phyloP scores from a whole-genome alignment of 2,113 vertebrate species.

The Limnothrissa miodon region DNA sequence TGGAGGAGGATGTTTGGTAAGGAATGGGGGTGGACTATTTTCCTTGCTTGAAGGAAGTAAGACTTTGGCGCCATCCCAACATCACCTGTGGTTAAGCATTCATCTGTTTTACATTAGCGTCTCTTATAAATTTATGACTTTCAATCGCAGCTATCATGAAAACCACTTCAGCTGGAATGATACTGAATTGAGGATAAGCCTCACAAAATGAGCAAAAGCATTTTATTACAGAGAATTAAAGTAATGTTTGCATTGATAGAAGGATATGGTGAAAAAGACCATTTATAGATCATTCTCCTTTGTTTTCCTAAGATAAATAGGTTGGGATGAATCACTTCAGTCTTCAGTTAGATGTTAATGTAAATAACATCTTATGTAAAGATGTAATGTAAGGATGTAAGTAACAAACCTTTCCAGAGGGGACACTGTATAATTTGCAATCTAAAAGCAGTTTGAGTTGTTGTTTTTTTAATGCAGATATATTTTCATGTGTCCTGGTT shows the following conservation, averaged over 20 bases:
- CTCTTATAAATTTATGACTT: constrained; percentile 66
- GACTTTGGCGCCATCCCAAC: constrained; percentile 53
- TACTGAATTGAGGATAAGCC: constrained; percentile 69
- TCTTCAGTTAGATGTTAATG: too few species aligned
- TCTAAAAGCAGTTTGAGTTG: background rate
- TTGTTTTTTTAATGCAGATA: constrained; percentile 8
- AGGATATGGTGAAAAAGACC: background rate
- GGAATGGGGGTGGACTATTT: constrained; percentile 38
- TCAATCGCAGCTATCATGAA: constrained; percentile 48
- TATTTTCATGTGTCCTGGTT: constrained; percentile 1
- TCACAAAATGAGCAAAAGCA: constrained; percentile 56
- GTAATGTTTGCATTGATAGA: background rate
- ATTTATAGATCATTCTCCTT: background rate
- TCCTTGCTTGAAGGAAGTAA: constrained; percentile 42
- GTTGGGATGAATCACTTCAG: background rate
- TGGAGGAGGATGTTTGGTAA: background rate
- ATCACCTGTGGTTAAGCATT: constrained; percentile 75
- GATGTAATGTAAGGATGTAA: background rate
- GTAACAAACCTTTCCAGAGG: background rate
- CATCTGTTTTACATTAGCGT: constrained; percentile 73
- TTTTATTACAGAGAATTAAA: background rate
- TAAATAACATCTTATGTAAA: too few species aligned
- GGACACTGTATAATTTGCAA: background rate
- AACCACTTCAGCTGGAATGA: constrained; percentile 65
- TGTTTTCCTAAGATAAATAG: background rate